Base-by-base conservation (phyloP, 2,888 invertebrate species). In the Stenichneumon culpator region DNA sequence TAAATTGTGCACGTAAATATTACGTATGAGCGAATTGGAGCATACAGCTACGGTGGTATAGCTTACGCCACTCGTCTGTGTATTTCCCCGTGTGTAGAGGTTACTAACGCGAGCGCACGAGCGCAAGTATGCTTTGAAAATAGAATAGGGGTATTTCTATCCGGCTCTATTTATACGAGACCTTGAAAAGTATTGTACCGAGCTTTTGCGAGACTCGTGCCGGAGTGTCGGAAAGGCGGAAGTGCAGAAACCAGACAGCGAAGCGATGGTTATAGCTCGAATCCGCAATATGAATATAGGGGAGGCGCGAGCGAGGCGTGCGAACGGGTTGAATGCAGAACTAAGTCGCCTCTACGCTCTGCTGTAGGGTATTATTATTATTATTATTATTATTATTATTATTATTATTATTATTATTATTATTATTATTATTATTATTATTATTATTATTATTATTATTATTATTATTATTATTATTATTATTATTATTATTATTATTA, bases 101-200 rank as follows among this genome's bases (percentile, higher is more conserved):
- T 19, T 11, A 57, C 11, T 44, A 44, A 44, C 19, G 54, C n/a
- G 63, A 50, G 36, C 52, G 60, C 70, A 39, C 32, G 65, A 19
- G 39, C 39, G 52, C 72, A 52, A 52, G 57, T 22, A 22, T 11
- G 79, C 19, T 25, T 22, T 79, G 75, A 68, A 79, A 83, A 83
- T 83, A 83, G 79, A 83, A 79, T 54, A 79, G 68, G 54, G 54
- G 47, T 54, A 75, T 83, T 79, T 75, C 70, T 75, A 83, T 70
- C 63, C 75, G 39, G 69, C 54, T 54, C 44, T 83, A 75, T 83
- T 79, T 83, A 83, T 83, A 75, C 19, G 74, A 65, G 73, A 74
- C 82, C 79, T 79, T 83, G 73, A 57, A 57, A 57, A 57, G 25
- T 57, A 57, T 50, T 69, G 52, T 28, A 39, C 50, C 60, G 60